Conservation (phyloP, 1,140 invertebrate species). For the Ctenoplectra terminalis region DNA sequence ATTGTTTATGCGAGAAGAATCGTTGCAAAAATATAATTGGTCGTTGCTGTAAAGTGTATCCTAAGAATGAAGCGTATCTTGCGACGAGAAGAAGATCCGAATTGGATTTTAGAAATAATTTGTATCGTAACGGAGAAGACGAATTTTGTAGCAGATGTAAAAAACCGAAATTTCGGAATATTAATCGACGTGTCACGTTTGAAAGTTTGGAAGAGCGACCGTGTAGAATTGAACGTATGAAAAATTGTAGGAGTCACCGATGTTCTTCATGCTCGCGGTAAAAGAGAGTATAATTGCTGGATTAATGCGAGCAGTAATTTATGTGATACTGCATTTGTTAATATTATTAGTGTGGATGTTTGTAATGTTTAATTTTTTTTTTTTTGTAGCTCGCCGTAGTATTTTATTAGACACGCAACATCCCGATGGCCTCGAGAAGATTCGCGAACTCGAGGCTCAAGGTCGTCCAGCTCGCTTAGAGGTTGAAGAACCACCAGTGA, state of each 20-base stretch:
- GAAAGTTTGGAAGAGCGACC: background rate
- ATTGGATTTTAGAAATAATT: background rate
- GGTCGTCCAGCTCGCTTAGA: slow-evolving; percentile 90
- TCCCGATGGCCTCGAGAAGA: slow-evolving; percentile 96
- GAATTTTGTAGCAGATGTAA: slow-evolving; percentile 21
- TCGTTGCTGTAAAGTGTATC: background rate
- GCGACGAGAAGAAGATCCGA: slow-evolving; percentile 16
- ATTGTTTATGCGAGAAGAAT: background rate
- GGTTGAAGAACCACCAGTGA: slow-evolving; percentile 90
- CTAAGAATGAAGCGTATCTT: background rate
- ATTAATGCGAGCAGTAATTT: slow-evolving; percentile 12
- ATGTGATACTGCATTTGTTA: background rate
- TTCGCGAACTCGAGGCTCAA: slow-evolving; percentile 93
- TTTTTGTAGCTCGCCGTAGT: slow-evolving; percentile 87
- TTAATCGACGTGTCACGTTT: slow-evolving; percentile 16
- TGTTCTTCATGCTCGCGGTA: background rate
- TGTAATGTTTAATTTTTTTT: slow-evolving; percentile 8
- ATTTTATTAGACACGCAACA: slow-evolving; percentile 96
- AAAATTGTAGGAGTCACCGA: background rate
- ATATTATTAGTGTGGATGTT: background rate
- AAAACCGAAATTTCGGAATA: background rate
- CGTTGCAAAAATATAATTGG: background rate
- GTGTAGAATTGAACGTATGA: background rate
- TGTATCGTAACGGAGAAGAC: background rate
- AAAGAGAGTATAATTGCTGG: background rate